A percentile compares a stretch with the other conserved stretches of the same genome.
These are phyloP conservation scores for Plestiodon gilberti DNA, from an alignment of 2,113 vertebrate species.

Conservation along the genomic window DNA sequence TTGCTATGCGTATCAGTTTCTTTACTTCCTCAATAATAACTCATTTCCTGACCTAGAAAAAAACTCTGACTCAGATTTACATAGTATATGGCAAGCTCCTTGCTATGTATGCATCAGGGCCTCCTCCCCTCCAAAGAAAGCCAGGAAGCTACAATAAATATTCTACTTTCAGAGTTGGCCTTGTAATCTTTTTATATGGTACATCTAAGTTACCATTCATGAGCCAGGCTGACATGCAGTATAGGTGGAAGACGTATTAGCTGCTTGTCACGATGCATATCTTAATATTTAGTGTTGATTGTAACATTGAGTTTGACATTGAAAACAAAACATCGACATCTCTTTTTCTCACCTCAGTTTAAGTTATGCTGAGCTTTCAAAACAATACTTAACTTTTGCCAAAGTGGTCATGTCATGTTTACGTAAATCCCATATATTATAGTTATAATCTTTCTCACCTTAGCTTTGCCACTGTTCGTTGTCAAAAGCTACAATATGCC, in stretches of 20 bases:
- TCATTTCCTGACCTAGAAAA: not conserved
- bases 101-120: slow-evolving; percentile 16
- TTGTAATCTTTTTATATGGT: slow-evolving; percentile 48
- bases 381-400: slow-evolving; percentile 21
- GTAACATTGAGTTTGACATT: slow-evolving; percentile 48
- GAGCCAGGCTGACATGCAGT: not conserved
- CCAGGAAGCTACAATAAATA: slow-evolving; percentile 41
- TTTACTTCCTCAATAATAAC: not conserved
- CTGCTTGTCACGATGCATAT: slow-evolving; percentile 34
- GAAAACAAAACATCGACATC: slow-evolving; percentile 46
- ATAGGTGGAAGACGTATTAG: slow-evolving; percentile 27
- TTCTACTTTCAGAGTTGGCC: slow-evolving; percentile 34
- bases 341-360: slow-evolving; percentile 39
- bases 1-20: no score
- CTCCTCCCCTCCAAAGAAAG: not conserved
- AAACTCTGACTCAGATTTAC: not conserved
- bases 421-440: not conserved
- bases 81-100: slow-evolving; percentile 19
- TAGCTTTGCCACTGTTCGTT: slow-evolving; percentile 13
- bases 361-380: slow-evolving; percentile 53
- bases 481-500: not conserved
- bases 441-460: slow-evolving; percentile 3
- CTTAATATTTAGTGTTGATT: slow-evolving; percentile 50
- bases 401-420: slow-evolving; percentile 19
- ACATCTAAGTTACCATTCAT: slow-evolving; percentile 38